Percentiles rank a stretch among this genome's conserved stretches.
These are phyloP conservation scores for Neoascia interrupta DNA, from an alignment of 2,888 invertebrate species.

Conservation along the genomic window DNA sequence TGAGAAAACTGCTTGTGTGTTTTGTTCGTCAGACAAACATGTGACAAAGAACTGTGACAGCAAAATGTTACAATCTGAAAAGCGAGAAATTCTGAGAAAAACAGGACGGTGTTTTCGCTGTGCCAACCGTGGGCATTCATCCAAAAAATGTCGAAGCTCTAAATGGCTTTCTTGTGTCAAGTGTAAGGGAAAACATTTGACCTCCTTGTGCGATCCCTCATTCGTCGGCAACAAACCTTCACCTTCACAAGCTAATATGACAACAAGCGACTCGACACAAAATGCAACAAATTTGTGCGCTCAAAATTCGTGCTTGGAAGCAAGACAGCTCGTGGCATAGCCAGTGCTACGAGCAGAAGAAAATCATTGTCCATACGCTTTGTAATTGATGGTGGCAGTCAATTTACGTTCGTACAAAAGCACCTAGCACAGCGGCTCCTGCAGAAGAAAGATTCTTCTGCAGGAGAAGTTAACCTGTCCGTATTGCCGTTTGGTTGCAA, in stretches of 20 bases:
- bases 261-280: background rate
- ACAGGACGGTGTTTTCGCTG: slow-evolving; percentile 12
- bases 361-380: background rate
- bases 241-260: background rate
- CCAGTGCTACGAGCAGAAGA: background rate
- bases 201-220: slow-evolving; percentile 4
- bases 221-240: too few species aligned
- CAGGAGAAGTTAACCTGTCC: too few species aligned
- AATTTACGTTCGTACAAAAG: too few species aligned
- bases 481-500: too few species aligned
- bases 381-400: too few species aligned
- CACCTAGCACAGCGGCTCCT: too few species aligned
- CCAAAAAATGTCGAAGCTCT: slow-evolving; percentile 23
- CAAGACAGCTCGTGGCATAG: too few species aligned
- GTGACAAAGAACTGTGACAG: background rate
- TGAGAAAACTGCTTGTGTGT: background rate
- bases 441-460: too few species aligned
- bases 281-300: slow-evolving; percentile 2
- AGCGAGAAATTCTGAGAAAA: background rate
- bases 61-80: background rate
- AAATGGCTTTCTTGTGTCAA: slow-evolving; percentile 23
- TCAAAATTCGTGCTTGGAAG: too few species aligned
- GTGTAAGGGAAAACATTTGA: slow-evolving; percentile 13
- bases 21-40: background rate
- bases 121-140: slow-evolving; percentile 19